These are phyloP conservation scores for Rotaria magnacalcarata DNA, from an alignment of 2,888 invertebrate species.

Conservation along the genomic window DNA sequence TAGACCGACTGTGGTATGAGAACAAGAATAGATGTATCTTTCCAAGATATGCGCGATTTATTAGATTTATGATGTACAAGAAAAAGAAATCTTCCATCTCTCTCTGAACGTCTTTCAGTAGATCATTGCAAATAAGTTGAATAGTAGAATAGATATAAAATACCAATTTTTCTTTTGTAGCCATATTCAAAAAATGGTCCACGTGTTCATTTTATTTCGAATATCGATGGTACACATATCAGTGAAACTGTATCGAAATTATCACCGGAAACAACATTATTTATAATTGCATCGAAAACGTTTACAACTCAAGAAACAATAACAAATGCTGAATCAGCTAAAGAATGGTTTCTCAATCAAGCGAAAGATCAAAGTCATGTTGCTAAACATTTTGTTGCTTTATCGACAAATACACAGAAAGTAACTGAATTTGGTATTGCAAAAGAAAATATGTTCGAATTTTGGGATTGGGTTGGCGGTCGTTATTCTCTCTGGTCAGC, in stretches of 20 bases:
- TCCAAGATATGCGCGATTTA: too few species aligned
- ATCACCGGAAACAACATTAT: constrained; percentile 84
- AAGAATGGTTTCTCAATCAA: constrained; percentile 80
- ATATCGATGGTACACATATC: constrained; percentile 96
- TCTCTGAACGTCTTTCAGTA: too few species aligned
- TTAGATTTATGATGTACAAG: too few species aligned
- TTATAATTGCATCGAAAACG: constrained; percentile 98
- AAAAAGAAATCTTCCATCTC: too few species aligned
- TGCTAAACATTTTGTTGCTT: constrained; percentile 92
- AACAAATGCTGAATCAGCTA: constrained; percentile 96
- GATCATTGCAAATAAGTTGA: too few species aligned
- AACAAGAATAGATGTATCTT: too few species aligned
- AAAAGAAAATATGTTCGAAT: constrained; percentile 94
- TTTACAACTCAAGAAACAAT: constrained; percentile 97
- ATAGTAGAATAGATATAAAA: too few species aligned
- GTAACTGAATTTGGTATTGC: constrained; percentile 97
- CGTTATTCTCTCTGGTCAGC: constrained; percentile 97
- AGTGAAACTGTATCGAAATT: constrained; percentile 84
- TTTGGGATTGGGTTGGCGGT: constrained; percentile 99
- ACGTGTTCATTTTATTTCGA: constrained; percentile 89
- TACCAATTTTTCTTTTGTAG: background rate
- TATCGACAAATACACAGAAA: constrained; percentile 82
- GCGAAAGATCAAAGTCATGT: constrained; percentile 80
- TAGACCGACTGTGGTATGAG: too few species aligned
- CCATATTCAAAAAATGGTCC: constrained; percentile 77